Evolutionary conservation across 2,888 invertebrate genomes (phyloP), one percentile per base, ranked within the genome.

Genomic region (Serripes groenlandicus): DNA sequence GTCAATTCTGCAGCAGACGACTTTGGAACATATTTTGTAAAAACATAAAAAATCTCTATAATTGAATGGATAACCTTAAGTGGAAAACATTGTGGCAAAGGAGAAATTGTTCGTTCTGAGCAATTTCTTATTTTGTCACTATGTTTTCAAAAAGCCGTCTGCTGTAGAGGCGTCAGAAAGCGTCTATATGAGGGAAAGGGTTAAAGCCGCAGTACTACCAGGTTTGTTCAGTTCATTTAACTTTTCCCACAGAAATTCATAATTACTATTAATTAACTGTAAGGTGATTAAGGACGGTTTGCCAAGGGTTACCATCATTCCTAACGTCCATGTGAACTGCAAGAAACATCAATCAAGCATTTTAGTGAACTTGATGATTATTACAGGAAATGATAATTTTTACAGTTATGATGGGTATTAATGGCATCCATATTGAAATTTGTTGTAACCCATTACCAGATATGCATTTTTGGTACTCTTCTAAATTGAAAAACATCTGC

Each of bases 261-360:
- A 26, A 62, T 62, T 62, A 62, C 32, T 18, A 62, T 62, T 62
- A 62, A 62, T 62, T 32, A 62, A 7, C 62, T 18, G 32, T n/a
- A 62, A 64, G 64, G 64, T 64, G 64, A 64, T 23, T 35, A 37
- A 34, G 64, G 7, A 64, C 64, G 15, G 37, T 37, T 37, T 64
- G n/a, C 37, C 35, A 9, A 3, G 21, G n/a, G 37, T 37, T n/a
- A 4, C 64, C 64, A 37, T 35, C 35, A 64, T 64, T 64, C 4
- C 7, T 21, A 1, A 23, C 5, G 35, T 56, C 4, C 11, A 56
- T 56, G 18, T 23, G 4, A 56, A 56, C 56, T 56, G 56, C n/a
- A 56, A 3, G 11, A 23, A 56, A 56, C 23, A 1, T 56, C n/a
- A 56, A 56, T 1, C 1, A 56, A 5, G 28, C 23, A 56, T 56